Percentiles rank a stretch among this genome's conserved stretches.
Conservation (phyloP, 2,888 invertebrate species). For the Microctonus hyperodae region DNA sequence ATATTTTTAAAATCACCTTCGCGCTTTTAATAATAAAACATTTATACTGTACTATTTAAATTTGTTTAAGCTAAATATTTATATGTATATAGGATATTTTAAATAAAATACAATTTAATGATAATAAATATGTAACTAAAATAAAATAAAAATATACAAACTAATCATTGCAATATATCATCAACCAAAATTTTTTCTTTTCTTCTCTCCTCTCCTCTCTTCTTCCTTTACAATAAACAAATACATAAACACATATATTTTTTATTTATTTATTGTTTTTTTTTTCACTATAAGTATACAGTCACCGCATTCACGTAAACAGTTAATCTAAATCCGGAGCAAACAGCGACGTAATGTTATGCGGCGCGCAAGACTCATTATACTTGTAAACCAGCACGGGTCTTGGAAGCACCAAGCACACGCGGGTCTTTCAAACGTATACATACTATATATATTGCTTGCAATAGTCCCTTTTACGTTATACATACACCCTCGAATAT, state of each 20-base stretch:
- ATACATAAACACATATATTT: neutral
- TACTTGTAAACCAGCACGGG: conserved; percentile 62
- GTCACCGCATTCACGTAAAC: conserved; percentile 54
- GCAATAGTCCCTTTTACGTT: conserved; percentile 15
- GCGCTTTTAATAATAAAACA: no score
- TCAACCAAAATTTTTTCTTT: neutral
- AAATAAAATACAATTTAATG: no score
- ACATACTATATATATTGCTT: conserved; percentile 21
- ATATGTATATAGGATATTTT: no score
- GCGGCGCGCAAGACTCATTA: conserved; percentile 64
- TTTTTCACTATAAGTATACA: neutral
- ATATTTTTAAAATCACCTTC: no score
- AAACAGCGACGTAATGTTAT: conserved; percentile 62
- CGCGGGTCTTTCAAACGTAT: conserved; percentile 48
- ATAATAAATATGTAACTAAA: neutral
- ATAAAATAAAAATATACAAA: neutral
- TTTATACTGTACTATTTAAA: no score
- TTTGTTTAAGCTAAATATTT: no score
- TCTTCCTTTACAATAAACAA: neutral
- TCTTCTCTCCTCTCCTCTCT: neutral
- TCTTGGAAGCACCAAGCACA: conserved; percentile 37
- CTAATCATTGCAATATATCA: neutral
- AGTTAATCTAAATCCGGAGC: conserved; percentile 64
- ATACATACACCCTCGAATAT: conserved; percentile 18
- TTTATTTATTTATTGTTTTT: no score